Percentiles rank a stretch among this genome's conserved stretches.
These are phyloP conservation scores for Poeciliopsis paucimaculata DNA, from an alignment of 2,797 vertebrate species.

Conservation along the genomic window DNA sequence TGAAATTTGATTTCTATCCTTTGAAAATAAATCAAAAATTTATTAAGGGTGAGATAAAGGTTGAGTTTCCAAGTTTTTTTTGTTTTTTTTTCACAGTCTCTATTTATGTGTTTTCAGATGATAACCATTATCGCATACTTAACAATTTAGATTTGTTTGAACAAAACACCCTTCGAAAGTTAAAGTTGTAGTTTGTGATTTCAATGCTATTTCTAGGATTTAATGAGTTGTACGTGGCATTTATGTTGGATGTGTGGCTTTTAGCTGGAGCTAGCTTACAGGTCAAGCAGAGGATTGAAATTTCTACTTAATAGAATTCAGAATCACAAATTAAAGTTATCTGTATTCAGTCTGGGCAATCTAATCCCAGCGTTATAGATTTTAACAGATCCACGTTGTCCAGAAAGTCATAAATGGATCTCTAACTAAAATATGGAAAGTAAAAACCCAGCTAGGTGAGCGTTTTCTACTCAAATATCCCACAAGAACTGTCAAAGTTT, in stretches of 20 bases:
- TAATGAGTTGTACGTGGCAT: neutral
- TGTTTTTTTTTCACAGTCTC: neutral
- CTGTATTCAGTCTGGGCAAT: neutral
- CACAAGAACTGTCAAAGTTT: neutral
- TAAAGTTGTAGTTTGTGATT: neutral
- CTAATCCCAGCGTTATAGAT: neutral
- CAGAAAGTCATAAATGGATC: neutral
- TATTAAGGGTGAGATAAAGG: neutral
- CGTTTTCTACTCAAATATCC: neutral
- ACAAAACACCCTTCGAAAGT: neutral
- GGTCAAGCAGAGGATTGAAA: neutral
- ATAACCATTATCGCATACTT: neutral
- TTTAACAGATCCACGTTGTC: neutral
- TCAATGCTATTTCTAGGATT: neutral
- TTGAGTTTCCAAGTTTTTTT: neutral
- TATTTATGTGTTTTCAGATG: neutral
- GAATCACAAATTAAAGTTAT: neutral
- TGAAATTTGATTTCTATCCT: neutral
- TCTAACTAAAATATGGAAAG: neutral
- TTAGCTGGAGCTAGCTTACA: neutral
- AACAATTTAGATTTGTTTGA: neutral
- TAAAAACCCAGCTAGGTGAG: neutral
- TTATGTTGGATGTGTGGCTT: neutral
- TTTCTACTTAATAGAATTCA: neutral
- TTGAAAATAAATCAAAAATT: neutral